Conservation (phyloP, 2,888 invertebrate species). For the Agrypnus murinus region DNA sequence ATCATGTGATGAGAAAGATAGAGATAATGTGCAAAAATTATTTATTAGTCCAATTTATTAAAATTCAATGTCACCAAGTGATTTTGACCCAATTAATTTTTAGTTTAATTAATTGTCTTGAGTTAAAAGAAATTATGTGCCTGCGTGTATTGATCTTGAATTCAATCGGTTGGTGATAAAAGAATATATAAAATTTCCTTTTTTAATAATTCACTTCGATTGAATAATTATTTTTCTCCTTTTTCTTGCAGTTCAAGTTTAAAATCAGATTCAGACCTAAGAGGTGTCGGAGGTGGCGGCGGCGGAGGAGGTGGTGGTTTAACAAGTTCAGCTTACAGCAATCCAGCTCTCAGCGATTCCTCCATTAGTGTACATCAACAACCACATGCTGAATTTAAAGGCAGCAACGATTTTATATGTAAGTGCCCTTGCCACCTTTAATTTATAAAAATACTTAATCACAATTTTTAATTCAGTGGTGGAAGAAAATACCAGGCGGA, state of each 20-base stretch:
- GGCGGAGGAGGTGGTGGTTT: slow-evolving; percentile 45
- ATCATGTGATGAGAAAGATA: too few relatives aligned
- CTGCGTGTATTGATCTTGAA: too few relatives aligned
- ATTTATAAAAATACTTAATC: not conserved
- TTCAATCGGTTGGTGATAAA: too few relatives aligned
- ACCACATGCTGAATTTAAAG: slow-evolving; percentile 71
- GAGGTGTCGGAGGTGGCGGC: slow-evolving; percentile 63
- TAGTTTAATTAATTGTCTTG: not conserved
- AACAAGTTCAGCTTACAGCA: slow-evolving; percentile 63
- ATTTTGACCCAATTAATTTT: slow-evolving; percentile 23
- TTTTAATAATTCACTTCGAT: too few relatives aligned
- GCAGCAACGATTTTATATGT: slow-evolving; percentile 78
- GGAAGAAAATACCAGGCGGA: slow-evolving; percentile 55
- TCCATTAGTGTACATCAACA: slow-evolving; percentile 63
- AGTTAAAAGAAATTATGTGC: too few relatives aligned
- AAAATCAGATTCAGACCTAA: slow-evolving; percentile 61
- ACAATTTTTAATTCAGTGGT: slow-evolving; percentile 54
- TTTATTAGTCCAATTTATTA: not conserved
- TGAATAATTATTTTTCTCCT: not conserved
- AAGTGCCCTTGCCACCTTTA: slow-evolving; percentile 63
- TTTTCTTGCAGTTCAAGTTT: slow-evolving; percentile 10
- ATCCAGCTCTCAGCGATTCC: slow-evolving; percentile 67
- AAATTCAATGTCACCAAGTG: slow-evolving; percentile 1
- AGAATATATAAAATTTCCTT: too few relatives aligned
- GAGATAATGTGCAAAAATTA: not conserved